phyloP scores from a whole-genome alignment of 2,113 vertebrate genomes.

The Uria lomvia region DNA sequence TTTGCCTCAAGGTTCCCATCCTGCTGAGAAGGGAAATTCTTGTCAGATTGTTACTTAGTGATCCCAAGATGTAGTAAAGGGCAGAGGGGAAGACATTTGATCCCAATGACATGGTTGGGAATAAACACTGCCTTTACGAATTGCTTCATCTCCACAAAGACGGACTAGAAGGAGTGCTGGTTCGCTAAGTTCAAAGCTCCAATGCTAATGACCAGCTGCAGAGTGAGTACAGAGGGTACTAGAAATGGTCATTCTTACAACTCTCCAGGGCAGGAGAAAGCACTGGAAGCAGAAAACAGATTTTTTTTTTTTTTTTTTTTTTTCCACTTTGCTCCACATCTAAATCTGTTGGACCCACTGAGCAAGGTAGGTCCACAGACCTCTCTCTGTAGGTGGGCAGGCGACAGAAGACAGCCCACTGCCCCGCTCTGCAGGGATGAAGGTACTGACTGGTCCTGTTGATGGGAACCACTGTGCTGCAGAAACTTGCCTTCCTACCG shows the following conservation, averaged over 20 bases:
- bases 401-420: not conserved
- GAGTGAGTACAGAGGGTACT: not conserved
- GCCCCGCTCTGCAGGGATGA: not conserved
- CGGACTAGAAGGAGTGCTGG: not conserved
- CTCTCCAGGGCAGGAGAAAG: not conserved
- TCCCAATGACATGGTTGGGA: not conserved
- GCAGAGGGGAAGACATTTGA: not conserved
- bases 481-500: fast-evolving
- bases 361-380: not conserved
- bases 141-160: not conserved
- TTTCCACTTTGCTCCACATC: not conserved
- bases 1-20: not conserved
- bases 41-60: not conserved
- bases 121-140: not conserved
- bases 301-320: not conserved
- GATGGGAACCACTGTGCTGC: not conserved
- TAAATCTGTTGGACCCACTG: not conserved
- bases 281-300: not conserved
- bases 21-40: not conserved
- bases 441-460: not conserved
- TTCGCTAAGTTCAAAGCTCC: not conserved
- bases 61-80: not conserved
- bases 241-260: not conserved
- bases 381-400: not conserved
- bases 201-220: not conserved